Base-by-base conservation (phyloP, 2,888 invertebrate genomes). In the Unio pictorum region DNA sequence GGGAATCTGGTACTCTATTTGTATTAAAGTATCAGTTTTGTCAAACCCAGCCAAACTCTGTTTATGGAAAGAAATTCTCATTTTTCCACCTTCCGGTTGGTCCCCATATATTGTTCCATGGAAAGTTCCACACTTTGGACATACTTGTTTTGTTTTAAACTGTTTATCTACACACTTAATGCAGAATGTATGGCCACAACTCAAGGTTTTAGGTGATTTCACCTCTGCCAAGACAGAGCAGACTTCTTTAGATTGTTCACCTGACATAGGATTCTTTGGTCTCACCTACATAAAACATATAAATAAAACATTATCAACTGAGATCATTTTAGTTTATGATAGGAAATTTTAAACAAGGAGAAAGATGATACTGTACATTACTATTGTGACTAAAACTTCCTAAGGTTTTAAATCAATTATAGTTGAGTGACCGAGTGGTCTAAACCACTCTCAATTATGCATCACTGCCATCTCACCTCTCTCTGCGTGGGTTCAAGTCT, bases 71-170 rank as follows among this genome's bases (percentile, higher is more conserved):
- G 20, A 55, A 15, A 64, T 18, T 3, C 54, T 58, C 76, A 81
- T 80, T 15, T 60, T 69, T 55, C 81, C 81, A 20, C 57, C 45
- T 45, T 34, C 28, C 30, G 81, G 81, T 61, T 81, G 81, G 34
- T 76, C 70, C 23, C 80, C 80, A 20, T 54, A 71, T 7, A 71
- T 60, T 17, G 59, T 69, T 55, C 77, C 79, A 70, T 70, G 76
- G 20, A 73, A 57, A 11, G 45, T 59, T 23, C 78, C 75, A 71
- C 81, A 81, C 94, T 93, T 94, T 81, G 89, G 80, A 67, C 84
- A 82, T 17, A 68, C 68, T 58, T 73, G 76, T 57, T 71, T 75
- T 34, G 54, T 57, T n/a, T 67, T 60, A 61, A 80, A 71, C 11
- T 73, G 69, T 56, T 68, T 63, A 20, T 71, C 68, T 23, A 76